A percentile compares a stretch with the other conserved stretches of the same genome.
phyloP scores from a whole-genome alignment of 2,113 vertebrate species.

The Nettapus auritus region DNA sequence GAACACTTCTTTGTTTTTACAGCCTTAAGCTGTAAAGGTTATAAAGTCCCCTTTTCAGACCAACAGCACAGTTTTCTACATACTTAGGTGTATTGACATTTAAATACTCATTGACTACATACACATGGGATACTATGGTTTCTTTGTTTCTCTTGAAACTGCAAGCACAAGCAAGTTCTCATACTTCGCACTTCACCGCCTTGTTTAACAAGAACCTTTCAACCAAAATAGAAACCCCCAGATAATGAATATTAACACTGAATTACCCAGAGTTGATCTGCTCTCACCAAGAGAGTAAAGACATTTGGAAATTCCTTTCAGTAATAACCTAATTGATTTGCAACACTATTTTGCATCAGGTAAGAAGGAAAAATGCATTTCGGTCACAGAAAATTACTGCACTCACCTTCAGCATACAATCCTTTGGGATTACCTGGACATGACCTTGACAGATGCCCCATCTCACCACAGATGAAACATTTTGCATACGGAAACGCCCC shows the following conservation, averaged over 20 bases:
- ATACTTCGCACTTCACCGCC: not conserved
- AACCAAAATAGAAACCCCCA: not conserved
- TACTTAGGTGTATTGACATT: accelerated
- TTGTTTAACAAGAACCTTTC: not conserved
- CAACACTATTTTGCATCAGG: not conserved
- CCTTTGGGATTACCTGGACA: conserved; percentile 96
- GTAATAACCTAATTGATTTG: not conserved
- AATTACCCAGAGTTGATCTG: not conserved
- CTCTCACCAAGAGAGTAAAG: not conserved
- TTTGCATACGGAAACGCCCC: conserved; percentile 94
- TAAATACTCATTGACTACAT: not conserved
- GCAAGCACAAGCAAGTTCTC: not conserved
- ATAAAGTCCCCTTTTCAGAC: not conserved
- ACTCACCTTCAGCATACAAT: conserved; percentile 91
- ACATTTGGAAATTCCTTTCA: not conserved
- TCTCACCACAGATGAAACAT: conserved; percentile 95
- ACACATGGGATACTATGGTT: not conserved
- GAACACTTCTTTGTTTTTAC: not conserved
- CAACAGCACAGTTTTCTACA: not conserved
- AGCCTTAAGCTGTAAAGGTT: too few species aligned
- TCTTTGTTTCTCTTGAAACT: not conserved
- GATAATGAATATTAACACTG: not conserved
- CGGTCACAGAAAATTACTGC: not conserved
- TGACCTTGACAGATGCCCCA: conserved; percentile 90
- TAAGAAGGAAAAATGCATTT: not conserved